Conservation (phyloP, 2,888 invertebrate species). For the Campoplex nolae region DNA sequence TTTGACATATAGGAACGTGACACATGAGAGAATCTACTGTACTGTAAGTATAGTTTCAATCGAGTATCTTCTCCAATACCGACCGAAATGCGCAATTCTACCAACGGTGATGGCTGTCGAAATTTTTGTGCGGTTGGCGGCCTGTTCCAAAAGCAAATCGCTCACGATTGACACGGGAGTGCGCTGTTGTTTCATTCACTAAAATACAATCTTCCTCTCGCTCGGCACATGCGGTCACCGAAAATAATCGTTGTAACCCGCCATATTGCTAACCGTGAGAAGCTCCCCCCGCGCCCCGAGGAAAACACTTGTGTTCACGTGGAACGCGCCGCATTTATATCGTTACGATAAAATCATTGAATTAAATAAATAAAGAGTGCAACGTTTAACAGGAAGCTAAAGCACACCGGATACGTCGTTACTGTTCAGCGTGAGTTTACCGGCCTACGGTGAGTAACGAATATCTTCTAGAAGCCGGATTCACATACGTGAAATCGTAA, state of each 20-base stretch:
- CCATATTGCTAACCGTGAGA: slow-evolving; percentile 89
- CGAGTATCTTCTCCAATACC: background rate
- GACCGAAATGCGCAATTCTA: background rate
- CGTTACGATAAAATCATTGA: slow-evolving; percentile 46
- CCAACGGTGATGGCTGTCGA: background rate
- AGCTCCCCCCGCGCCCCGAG: slow-evolving; percentile 84
- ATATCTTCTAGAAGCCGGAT: slow-evolving; percentile 65
- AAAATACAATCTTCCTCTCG: slow-evolving; percentile 53
- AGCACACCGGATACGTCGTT: slow-evolving; percentile 64
- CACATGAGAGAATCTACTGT: no score
- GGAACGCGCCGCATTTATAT: slow-evolving; percentile 82
- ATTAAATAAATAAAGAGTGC: slow-evolving; percentile 44
- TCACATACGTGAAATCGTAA: slow-evolving; percentile 36
- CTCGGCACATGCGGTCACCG: slow-evolving; percentile 74
- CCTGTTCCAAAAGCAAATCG: background rate
- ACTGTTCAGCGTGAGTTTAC: slow-evolving; percentile 54
- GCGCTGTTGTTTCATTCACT: slow-evolving; percentile 52
- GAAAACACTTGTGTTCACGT: slow-evolving; percentile 89
- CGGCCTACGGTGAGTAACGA: slow-evolving; percentile 68
- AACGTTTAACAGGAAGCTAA: slow-evolving; percentile 46
- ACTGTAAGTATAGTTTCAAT: background rate
- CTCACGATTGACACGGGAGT: slow-evolving; percentile 37
- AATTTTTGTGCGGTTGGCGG: slow-evolving; percentile 23
- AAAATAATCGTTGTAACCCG: slow-evolving; percentile 79
- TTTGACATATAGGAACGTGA: no score